Evolutionary conservation across 1,140 invertebrate genomes (phyloP).

Genomic region (Sinonovacula constricta): DNA sequence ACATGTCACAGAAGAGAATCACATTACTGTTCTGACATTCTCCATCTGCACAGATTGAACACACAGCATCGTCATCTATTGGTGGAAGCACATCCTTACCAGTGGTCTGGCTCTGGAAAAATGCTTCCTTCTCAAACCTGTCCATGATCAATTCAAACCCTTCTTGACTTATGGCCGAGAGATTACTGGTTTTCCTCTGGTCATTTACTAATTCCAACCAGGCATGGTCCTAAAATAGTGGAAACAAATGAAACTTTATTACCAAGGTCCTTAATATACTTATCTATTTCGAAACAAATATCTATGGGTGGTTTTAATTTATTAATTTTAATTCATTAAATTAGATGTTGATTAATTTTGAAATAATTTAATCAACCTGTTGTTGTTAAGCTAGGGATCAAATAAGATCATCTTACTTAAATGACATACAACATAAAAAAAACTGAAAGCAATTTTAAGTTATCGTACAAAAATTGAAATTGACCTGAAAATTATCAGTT

Average conservation of each 20-base stretch:
- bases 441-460: too few relatives aligned
- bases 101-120: constrained; percentile 85
- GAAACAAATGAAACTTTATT: constrained; percentile 8
- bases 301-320: too few relatives aligned
- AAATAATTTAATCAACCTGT: too few relatives aligned
- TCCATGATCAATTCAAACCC: constrained; percentile 97
- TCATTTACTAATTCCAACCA: constrained; percentile 95
- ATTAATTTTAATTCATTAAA: too few relatives aligned
- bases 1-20: constrained; percentile 99
- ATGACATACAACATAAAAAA: too few relatives aligned
- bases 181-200: constrained; percentile 75
- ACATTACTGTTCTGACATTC: constrained; percentile 98
- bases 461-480: too few relatives aligned
- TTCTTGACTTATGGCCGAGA: constrained; percentile 80
- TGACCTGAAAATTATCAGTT: too few relatives aligned
- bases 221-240: constrained; percentile 85
- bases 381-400: too few relatives aligned
- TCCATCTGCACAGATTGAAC: constrained; percentile 93
- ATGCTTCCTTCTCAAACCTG: constrained; percentile 97
- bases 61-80: constrained; percentile 97
- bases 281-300: too few relatives aligned
- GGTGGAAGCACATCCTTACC: constrained; percentile 72
- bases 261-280: too few relatives aligned
- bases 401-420: too few relatives aligned
- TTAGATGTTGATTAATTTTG: too few relatives aligned